phyloP scores from a whole-genome alignment of 1,140 invertebrate species.

The Nasonia giraulti region DNA sequence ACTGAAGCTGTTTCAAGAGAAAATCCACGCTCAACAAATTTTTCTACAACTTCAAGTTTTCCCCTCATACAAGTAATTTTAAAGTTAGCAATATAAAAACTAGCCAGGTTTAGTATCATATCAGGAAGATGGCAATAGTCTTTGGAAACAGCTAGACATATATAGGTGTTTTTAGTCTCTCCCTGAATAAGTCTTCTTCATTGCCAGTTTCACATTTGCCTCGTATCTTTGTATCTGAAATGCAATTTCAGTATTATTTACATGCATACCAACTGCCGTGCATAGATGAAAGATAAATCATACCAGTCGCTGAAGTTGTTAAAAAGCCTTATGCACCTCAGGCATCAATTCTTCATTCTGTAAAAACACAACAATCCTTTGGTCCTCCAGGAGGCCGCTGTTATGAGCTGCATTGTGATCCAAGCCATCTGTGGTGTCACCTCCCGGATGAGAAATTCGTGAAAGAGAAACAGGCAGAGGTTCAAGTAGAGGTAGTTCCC shows the following conservation, averaged over 20 bases:
- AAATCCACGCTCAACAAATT: too few species aligned
- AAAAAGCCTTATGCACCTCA: slow-evolving; percentile 91
- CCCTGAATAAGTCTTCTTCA: slow-evolving; percentile 86
- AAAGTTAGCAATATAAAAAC: too few species aligned
- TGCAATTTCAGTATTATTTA: not conserved
- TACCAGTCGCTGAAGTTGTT: slow-evolving; percentile 86
- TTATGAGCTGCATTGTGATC: slow-evolving; percentile 66
- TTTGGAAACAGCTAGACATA: too few species aligned
- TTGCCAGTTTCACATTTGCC: slow-evolving; percentile 58
- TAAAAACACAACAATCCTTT: slow-evolving; percentile 89
- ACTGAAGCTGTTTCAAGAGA: too few species aligned
- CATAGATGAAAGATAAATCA: slow-evolving; percentile 52
- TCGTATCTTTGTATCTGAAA: slow-evolving; percentile 68
- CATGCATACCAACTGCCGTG: not conserved
- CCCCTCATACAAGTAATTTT: too few species aligned
- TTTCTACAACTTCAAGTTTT: too few species aligned
- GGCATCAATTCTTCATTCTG: slow-evolving; percentile 96
- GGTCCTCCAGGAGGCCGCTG: slow-evolving; percentile 81
- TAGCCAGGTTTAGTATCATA: too few species aligned
- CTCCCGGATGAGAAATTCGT: slow-evolving; percentile 74
- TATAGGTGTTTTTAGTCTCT: slow-evolving; percentile 77
- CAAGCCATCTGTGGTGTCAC: slow-evolving; percentile 55
- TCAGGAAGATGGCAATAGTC: too few species aligned
- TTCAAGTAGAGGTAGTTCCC: slow-evolving; percentile 86
- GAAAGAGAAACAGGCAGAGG: slow-evolving; percentile 88